Percentiles rank a stretch among this genome's conserved stretches.
phyloP scores from a whole-genome alignment of 2,113 vertebrate genomes.

The Menura novaehollandiae region DNA sequence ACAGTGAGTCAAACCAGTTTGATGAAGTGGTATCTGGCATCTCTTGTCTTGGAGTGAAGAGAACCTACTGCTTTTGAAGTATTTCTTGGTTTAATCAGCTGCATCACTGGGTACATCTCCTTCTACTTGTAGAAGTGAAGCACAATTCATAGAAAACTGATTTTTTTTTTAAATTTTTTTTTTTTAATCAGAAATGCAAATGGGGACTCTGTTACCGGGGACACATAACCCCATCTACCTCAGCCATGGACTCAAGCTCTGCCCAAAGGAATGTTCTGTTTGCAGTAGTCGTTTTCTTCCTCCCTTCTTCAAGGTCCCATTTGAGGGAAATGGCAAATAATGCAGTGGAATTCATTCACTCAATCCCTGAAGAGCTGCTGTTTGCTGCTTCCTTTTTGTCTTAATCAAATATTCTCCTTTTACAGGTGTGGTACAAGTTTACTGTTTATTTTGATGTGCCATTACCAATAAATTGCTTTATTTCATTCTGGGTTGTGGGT shows the following conservation, averaged over 20 bases:
- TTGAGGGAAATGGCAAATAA: not conserved
- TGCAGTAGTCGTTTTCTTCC: not conserved
- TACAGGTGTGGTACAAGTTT: not conserved
- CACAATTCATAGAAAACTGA: not conserved
- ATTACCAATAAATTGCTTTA: constrained; percentile 61
- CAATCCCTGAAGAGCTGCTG: not conserved
- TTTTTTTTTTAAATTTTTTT: too few species aligned
- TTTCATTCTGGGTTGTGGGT: not conserved
- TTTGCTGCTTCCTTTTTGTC: not conserved
- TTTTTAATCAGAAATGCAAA: not conserved
- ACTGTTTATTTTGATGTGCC: not conserved
- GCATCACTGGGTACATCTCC: not conserved
- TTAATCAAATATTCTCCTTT: not conserved
- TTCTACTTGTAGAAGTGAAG: not conserved
- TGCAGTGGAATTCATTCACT: not conserved
- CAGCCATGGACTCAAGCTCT: not conserved
- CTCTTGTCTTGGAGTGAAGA: not conserved
- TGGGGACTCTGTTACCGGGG: constrained; percentile 51
- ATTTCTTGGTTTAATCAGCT: not conserved
- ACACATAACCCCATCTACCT: constrained; percentile 54
- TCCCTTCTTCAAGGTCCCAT: not conserved
- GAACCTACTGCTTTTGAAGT: not conserved
- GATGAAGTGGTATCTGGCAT: not conserved
- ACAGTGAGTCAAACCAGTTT: not conserved
- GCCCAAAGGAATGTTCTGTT: not conserved